A percentile compares a stretch with the other conserved stretches of the same genome.
Conservation (phyloP, 2,797 vertebrate species). For the Microctenopoma stevenorrisi region DNA sequence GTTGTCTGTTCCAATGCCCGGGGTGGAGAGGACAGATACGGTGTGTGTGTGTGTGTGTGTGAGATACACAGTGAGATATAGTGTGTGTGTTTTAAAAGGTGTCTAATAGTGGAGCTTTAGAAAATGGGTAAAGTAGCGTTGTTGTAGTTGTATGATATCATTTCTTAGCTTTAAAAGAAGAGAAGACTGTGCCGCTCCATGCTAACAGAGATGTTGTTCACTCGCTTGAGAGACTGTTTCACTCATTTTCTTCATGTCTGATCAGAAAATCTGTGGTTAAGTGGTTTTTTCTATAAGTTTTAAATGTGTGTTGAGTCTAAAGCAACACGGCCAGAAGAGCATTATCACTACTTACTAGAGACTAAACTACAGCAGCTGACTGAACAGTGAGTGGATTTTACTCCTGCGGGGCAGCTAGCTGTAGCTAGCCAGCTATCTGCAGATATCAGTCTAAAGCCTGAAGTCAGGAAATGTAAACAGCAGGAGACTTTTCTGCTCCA, state of each 20-base stretch:
- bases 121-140: slow-evolving; percentile 20
- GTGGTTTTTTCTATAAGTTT: too few relatives aligned
- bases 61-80: slow-evolving; percentile 43
- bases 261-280: background rate
- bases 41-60: slow-evolving; percentile 34
- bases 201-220: background rate
- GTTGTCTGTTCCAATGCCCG: slow-evolving; percentile 79
- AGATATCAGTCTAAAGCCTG: background rate
- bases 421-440: background rate
- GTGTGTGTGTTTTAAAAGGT: slow-evolving; percentile 20
- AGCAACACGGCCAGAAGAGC: too few relatives aligned
- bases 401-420: background rate
- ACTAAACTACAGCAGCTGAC: background rate
- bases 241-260: background rate
- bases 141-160: background rate
- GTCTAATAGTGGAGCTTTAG: slow-evolving; percentile 12
- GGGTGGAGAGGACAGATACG: slow-evolving; percentile 77
- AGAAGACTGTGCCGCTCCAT: background rate
- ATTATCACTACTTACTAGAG: background rate
- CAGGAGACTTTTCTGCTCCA: background rate
- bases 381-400: background rate
- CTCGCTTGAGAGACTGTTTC: background rate
- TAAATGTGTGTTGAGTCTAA: background rate
- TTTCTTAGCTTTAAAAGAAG: background rate
- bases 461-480: background rate